Conservation (phyloP, 2,888 invertebrate genomes). For the Eupithecia inturbata region DNA sequence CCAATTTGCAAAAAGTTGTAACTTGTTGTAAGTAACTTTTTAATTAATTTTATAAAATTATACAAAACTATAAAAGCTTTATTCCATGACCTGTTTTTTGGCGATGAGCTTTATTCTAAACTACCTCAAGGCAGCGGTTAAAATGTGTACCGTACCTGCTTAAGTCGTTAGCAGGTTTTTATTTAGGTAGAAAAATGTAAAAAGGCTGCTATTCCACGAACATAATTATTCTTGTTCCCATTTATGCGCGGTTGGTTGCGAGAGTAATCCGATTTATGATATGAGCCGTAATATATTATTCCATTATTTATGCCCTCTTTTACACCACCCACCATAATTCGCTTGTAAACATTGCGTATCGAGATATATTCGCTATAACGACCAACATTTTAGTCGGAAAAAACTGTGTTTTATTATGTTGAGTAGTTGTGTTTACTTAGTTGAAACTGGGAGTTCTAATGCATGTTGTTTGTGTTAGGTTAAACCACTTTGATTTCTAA, state of each 20-base stretch:
- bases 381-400: not conserved
- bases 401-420: not conserved
- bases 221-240: conserved; percentile 70
- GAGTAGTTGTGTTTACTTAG: not conserved
- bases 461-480: not conserved
- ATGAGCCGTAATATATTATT: conserved; percentile 56
- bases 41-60: not conserved
- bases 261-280: conserved; percentile 75
- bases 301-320: conserved; percentile 62
- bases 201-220: conserved; percentile 54
- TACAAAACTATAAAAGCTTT: not conserved
- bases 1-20: conserved; percentile 28
- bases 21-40: not conserved
- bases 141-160: conserved; percentile 2
- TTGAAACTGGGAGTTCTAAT: not conserved
- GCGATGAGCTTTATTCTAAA: not conserved
- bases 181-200: conserved; percentile 46
- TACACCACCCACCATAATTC: conserved; percentile 63
- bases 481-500: not conserved
- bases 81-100: not conserved
- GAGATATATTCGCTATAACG: conserved; percentile 32
- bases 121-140: not conserved
- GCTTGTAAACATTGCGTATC: conserved; percentile 63
- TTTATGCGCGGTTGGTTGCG: conserved; percentile 62
- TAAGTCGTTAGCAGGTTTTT: not conserved